A percentile compares a stretch with the other conserved stretches of the same genome.
Evolutionary conservation across 2,888 invertebrate species (phyloP).

Genomic region (Ischnus inquisitorius): DNA sequence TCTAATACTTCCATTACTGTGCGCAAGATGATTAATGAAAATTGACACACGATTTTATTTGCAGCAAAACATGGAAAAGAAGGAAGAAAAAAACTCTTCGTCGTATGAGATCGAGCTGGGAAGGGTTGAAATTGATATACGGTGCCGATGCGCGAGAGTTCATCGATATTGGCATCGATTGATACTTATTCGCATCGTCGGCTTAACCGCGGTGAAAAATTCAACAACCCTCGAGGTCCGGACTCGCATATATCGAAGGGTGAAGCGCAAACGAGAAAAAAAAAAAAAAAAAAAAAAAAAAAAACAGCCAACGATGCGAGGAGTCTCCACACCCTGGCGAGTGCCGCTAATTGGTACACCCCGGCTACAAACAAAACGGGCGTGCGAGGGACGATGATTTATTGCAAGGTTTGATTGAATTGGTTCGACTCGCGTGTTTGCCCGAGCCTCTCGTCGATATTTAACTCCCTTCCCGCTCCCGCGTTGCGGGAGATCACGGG

Average conservation of each 20-base stretch:
- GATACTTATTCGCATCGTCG: slow-evolving; percentile 66
- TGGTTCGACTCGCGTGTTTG: slow-evolving; percentile 81
- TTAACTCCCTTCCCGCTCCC: slow-evolving; percentile 71
- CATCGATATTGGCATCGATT: slow-evolving; percentile 65
- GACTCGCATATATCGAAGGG: slow-evolving; percentile 39
- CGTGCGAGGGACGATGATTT: slow-evolving; percentile 82
- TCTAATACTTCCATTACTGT: too few species aligned
- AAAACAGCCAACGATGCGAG: slow-evolving; percentile 44
- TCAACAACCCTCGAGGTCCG: slow-evolving; percentile 38
- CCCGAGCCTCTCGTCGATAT: slow-evolving; percentile 77
- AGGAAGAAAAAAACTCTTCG: not conserved
- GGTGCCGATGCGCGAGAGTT: slow-evolving; percentile 16
- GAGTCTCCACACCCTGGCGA: slow-evolving; percentile 66
- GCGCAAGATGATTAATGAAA: too few species aligned
- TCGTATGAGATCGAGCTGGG: not conserved
- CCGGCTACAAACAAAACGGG: slow-evolving; percentile 79
- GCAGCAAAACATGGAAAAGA: too few species aligned
- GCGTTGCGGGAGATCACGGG: slow-evolving; percentile 43
- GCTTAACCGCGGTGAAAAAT: slow-evolving; percentile 58
- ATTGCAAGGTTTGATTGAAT: slow-evolving; percentile 85
- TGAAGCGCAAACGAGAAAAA: slow-evolving; percentile 58
- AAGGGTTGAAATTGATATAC: slow-evolving; percentile 19
- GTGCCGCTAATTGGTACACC: slow-evolving; percentile 82
- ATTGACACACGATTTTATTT: not conserved
- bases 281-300: slow-evolving; percentile 38